phyloP scores from a whole-genome alignment of 2,113 vertebrate species.

The Silurus glanis region DNA sequence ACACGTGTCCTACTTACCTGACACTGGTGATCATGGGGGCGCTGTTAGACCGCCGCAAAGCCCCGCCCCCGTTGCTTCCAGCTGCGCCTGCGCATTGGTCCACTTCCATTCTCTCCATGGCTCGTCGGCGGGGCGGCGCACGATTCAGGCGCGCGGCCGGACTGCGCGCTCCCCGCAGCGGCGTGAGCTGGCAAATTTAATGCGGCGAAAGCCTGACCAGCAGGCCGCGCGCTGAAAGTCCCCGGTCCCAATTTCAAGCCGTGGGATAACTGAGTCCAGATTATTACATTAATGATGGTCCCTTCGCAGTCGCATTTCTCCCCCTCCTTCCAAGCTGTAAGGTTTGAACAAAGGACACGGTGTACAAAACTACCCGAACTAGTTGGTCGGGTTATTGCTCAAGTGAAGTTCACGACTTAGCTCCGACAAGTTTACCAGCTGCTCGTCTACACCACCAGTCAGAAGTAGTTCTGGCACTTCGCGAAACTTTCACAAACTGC shows the following conservation, averaged over 20 bases:
- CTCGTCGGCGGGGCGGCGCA: slow-evolving; percentile 55
- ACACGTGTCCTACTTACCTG: slow-evolving; percentile 63
- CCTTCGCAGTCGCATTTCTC: slow-evolving; percentile 62
- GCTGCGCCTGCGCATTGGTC: slow-evolving; percentile 80
- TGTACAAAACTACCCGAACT: slow-evolving; percentile 31
- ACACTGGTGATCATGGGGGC: slow-evolving; percentile 80
- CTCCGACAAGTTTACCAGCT: slow-evolving; percentile 38
- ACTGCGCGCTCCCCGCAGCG: slow-evolving; percentile 52
- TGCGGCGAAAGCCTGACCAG: slow-evolving; percentile 75
- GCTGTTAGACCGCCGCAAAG: slow-evolving; percentile 78
- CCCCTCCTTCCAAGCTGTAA: slow-evolving; percentile 21
- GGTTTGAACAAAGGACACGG: slow-evolving; percentile 40
- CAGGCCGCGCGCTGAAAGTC: slow-evolving; percentile 69
- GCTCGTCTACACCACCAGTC: background rate
- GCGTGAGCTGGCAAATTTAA: slow-evolving; percentile 62
- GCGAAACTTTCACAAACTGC: slow-evolving; percentile 42
- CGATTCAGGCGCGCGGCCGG: slow-evolving; percentile 52
- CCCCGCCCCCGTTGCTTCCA: slow-evolving; percentile 68
- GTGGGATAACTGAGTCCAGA: slow-evolving; percentile 55
- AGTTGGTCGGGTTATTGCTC: slow-evolving; percentile 7
- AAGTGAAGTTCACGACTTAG: slow-evolving; percentile 28
- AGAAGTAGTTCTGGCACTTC: slow-evolving; percentile 37
- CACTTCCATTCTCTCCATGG: slow-evolving; percentile 80
- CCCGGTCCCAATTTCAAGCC: slow-evolving; percentile 52
- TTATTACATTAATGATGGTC: slow-evolving; percentile 21